Conservation (phyloP, 2,113 vertebrate species). For the Phasianus colchicus region DNA sequence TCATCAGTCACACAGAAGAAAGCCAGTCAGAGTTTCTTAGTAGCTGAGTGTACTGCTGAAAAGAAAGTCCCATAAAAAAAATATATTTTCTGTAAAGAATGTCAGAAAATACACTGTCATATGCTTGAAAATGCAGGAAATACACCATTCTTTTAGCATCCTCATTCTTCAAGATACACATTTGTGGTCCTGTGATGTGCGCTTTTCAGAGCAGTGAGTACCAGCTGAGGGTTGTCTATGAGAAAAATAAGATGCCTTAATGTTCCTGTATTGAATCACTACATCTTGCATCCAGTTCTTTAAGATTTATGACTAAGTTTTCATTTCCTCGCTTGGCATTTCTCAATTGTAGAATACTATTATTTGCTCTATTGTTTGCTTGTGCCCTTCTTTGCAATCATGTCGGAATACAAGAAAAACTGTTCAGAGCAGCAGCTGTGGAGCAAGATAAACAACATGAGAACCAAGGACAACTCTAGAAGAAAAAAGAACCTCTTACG, state of each 20-base stretch:
- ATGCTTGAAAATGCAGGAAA: neutral
- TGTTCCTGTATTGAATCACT: neutral
- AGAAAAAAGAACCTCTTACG: no score
- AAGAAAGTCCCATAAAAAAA: neutral
- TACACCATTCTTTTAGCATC: neutral
- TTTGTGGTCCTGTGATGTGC: neutral
- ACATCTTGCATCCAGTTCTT: neutral
- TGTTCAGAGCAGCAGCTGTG: no score
- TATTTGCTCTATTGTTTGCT: neutral
- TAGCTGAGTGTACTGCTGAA: neutral
- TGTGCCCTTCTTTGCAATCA: no score
- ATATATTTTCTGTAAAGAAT: neutral
- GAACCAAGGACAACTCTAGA: no score
- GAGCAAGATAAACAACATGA: no score
- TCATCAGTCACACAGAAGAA: neutral
- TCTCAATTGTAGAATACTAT: neutral
- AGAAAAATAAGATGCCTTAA: neutral
- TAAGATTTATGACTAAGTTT: neutral
- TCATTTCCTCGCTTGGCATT: neutral
- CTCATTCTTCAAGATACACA: neutral
- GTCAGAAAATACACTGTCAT: neutral
- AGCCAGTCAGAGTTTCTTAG: neutral
- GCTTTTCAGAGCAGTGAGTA: neutral
- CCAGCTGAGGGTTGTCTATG: neutral
- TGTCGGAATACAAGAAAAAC: no score